Base-by-base conservation (phyloP, 1,140 invertebrate species). In the Gonioctena quinquepunctata region DNA sequence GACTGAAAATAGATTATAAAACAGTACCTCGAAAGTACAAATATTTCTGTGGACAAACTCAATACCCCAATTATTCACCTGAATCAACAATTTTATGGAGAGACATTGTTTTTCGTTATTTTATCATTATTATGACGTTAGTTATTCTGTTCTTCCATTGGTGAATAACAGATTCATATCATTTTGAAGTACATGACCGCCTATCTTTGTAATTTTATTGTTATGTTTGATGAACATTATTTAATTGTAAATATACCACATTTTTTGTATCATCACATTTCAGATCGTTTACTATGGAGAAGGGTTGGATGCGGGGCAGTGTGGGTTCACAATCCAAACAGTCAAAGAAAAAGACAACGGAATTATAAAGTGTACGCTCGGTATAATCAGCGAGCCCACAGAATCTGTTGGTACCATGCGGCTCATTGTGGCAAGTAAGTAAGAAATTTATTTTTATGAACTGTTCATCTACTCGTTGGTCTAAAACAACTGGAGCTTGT, bases 351-450 rank as follows among this genome's bases (percentile, higher is more conserved):
- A 81, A 62, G 85, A 91, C 74, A 90, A 93, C 78, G 92, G 92
- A 1, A 84, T 86, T 52, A 87, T 92, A 66, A 89, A 87, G 52
- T 93, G 92, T 75, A 87, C 84, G 13, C 73, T 91, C 23, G 87
- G 87, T 0, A 83, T 88, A 0, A 71, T 78, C 42, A 81, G 81
- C 16, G 84, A 86, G 68, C 80, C 80, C 11, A 84, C 86, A 48
- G 89, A 90, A 78, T 79, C 88, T 0, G 79, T 82, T 0, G 90
- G 87, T 3, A 85, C 80, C 13, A 87, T 91, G 79, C 86, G 85
- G 48, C 84, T 93, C 2, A 85, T 90, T 7, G 90, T 93, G 52
- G 91, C 91, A 61, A 87, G 92, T 93, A 82, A 87, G 91, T 91
- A 71, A 23, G 11, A 19, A 27, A 3, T 0, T 3, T n/a, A 23